Evolutionary conservation across 2,888 invertebrate species (phyloP), one percentile per base, ranked within the genome.

Genomic region (Lysandra coridon): DNA sequence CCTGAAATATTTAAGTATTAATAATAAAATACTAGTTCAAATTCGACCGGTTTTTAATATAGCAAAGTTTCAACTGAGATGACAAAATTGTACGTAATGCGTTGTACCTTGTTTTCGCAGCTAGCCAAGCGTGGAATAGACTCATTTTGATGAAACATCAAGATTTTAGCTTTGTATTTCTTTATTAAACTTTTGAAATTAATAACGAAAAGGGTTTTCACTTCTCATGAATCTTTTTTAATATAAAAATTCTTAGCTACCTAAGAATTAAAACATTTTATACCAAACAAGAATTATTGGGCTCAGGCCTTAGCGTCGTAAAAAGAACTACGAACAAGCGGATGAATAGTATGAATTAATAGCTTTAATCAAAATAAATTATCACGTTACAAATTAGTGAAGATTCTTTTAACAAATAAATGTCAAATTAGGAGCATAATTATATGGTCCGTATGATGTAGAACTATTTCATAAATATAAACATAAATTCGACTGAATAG

Each of bases 401-500:
- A 1, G 10, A 74, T 40, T 74, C 74, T 44, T n/a, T 44, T 17
- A 76, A 17, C n/a, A 4, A 76, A 53, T 33, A 53, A 57, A 76
- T 53, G 57, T 53, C 76, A 78, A 64, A 64, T 69, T 78, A 69
- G 64, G 17, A 69, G 64, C 30, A 49, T 69, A 78, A 78, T 69
- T 69, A 7, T 12, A 49, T 30, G 60, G 78, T 30, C 30, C 44
- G 44, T 64, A 44, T 64, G 64, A 73, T 79, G 37, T n/a, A 37
- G 73, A 14, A 14, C 60, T 73, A 53, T 78, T 44, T 74, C 30
- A 79, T 57, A 74, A 81, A 82, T 82, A 80, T 82, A 82, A 84
- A 83, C 85, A 88, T 87, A 84, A 84, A 85, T 85, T 84, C 83
- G 83, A 81, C 81, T 83, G 83, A 85, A 84, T 85, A 82, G 84